phyloP scores from a whole-genome alignment of 1,140 invertebrate species.

The Rhynchophorus ferrugineus region DNA sequence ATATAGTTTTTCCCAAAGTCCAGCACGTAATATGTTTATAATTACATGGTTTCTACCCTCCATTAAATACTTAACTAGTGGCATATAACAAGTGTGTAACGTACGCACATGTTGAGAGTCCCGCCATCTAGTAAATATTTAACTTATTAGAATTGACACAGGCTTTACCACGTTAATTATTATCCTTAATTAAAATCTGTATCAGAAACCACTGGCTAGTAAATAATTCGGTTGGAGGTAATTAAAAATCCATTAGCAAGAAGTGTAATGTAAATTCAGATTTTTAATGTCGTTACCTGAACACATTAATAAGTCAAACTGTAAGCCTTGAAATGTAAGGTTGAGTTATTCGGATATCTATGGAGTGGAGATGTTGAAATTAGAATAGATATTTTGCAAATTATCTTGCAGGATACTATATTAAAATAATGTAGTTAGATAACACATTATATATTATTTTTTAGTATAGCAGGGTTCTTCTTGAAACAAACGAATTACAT shows the following conservation, averaged over 20 bases:
- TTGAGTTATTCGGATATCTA: too few relatives aligned
- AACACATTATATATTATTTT: too few relatives aligned
- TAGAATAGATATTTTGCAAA: too few relatives aligned
- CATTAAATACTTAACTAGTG: conserved; percentile 21
- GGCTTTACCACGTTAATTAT: conserved; percentile 32
- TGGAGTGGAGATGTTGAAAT: too few relatives aligned
- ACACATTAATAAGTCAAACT: conserved; percentile 28
- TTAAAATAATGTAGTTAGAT: too few relatives aligned
- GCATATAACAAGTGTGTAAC: too few relatives aligned
- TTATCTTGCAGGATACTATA: too few relatives aligned
- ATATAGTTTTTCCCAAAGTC: background rate
- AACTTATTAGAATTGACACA: conserved; percentile 36
- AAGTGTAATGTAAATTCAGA: conserved; percentile 35
- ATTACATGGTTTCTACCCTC: conserved; percentile 18
- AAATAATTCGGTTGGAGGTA: conserved; percentile 35
- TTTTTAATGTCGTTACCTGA: conserved; percentile 31
- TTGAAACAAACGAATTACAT: too few relatives aligned
- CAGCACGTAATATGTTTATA: conserved; percentile 26
- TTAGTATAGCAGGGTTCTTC: too few relatives aligned
- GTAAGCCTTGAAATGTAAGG: too few relatives aligned
- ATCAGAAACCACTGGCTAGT: conserved; percentile 30
- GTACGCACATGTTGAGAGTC: too few relatives aligned
- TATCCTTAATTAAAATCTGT: conserved; percentile 31
- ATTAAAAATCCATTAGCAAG: conserved; percentile 39
- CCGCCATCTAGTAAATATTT: conserved; percentile 29